phyloP scores from a whole-genome alignment of 2,888 invertebrate genomes.

The Tenthredo scrophulariae region DNA sequence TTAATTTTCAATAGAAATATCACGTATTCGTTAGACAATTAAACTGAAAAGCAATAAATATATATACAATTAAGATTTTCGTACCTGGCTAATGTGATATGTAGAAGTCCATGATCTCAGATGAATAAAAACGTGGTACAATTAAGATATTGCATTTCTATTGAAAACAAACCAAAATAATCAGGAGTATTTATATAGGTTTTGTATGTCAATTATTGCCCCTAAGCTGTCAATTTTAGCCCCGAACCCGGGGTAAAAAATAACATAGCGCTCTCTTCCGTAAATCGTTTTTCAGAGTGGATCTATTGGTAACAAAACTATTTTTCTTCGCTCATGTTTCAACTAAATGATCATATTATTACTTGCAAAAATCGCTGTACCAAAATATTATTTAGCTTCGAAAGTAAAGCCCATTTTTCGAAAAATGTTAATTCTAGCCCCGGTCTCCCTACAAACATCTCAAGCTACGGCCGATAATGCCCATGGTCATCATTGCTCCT shows the following conservation, averaged over 20 bases:
- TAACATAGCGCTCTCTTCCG: slow-evolving; percentile 1
- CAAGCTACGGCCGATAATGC: too few species aligned
- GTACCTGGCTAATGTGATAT: not conserved
- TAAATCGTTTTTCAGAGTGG: not conserved
- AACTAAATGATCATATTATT: not conserved
- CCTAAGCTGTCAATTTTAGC: not conserved
- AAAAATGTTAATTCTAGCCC: not conserved
- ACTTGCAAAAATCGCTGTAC: not conserved
- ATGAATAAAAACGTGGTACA: slow-evolving; percentile 8
- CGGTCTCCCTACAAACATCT: not conserved
- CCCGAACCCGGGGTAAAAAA: slow-evolving; percentile 1
- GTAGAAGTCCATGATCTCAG: not conserved
- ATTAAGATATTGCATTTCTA: not conserved
- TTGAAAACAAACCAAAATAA: slow-evolving; percentile 3
- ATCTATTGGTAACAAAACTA: not conserved
- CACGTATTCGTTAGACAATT: slow-evolving; percentile 1
- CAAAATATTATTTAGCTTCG: slow-evolving; percentile 2
- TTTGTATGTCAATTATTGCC: not conserved
- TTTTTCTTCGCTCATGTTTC: not conserved
- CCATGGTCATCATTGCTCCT: too few species aligned
- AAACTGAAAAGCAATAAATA: slow-evolving; percentile 6
- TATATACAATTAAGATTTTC: not conserved
- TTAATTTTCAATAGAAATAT: not conserved
- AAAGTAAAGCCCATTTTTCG: not conserved
- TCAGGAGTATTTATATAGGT: not conserved